Percentiles rank a stretch among this genome's conserved stretches.
Conservation (phyloP, 2,113 vertebrate species). For the Gadus chalcogrammus region DNA sequence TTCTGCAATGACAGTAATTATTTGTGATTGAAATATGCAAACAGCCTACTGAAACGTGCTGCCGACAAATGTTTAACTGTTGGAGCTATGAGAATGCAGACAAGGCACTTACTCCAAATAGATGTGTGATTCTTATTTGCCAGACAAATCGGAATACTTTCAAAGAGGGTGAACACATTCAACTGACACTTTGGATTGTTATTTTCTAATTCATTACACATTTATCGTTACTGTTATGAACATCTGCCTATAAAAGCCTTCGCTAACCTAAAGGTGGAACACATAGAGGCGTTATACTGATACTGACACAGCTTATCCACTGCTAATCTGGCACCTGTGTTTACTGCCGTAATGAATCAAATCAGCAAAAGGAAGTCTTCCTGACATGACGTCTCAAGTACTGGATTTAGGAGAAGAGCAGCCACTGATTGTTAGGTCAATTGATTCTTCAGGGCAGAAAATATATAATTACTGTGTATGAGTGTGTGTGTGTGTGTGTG, state of each 20-base stretch:
- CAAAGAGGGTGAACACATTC: too few relatives aligned
- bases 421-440: constrained; percentile 55
- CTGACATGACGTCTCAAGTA: constrained; percentile 37
- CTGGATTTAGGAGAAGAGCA: constrained; percentile 33
- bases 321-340: constrained; percentile 14
- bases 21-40: too few relatives aligned
- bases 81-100: too few relatives aligned
- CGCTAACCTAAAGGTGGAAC: background rate
- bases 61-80: too few relatives aligned
- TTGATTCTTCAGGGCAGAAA: constrained; percentile 54
- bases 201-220: background rate
- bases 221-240: background rate
- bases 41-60: too few relatives aligned
- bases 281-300: background rate
- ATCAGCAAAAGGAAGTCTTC: constrained; percentile 31
- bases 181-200: too few relatives aligned
- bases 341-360: constrained; percentile 41
- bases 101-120: too few relatives aligned
- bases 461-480: constrained; percentile 39
- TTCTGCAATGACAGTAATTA: too few relatives aligned
- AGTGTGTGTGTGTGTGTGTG: constrained; percentile 20
- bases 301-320: constrained; percentile 13
- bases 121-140: too few relatives aligned
- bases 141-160: too few relatives aligned
- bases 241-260: background rate